A percentile compares a stretch with the other conserved stretches of the same genome.
Evolutionary conservation across 2,797 vertebrate genomes (phyloP).

Genomic region (Morus bassanus): DNA sequence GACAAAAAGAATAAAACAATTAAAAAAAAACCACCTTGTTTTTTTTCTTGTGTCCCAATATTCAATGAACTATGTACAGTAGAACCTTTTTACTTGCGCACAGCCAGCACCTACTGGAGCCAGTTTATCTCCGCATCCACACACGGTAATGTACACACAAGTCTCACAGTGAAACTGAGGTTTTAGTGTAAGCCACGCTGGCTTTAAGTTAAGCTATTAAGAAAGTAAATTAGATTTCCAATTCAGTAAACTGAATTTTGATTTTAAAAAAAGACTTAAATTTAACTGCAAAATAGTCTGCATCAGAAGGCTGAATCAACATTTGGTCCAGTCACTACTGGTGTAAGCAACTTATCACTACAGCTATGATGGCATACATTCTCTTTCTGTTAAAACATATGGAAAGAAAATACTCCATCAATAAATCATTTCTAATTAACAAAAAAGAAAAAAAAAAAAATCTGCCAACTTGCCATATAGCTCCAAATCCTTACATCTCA

Average conservation of each 20-base stretch:
- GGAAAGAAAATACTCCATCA: not conserved
- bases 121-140: not conserved
- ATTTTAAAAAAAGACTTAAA: not conserved
- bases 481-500: not conserved
- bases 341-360: not conserved
- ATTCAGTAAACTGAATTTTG: not conserved
- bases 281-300: not conserved
- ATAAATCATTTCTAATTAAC: not conserved
- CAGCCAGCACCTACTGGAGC: not conserved
- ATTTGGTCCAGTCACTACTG: conserved; percentile 23
- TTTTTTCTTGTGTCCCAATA: not conserved
- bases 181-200: not conserved
- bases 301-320: not conserved
- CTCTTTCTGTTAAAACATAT: not conserved
- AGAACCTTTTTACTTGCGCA: not conserved
- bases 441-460: not conserved
- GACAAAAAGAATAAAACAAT: not conserved
- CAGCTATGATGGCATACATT: not conserved
- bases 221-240: not conserved
- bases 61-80: not conserved
- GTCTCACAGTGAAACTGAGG: not conserved
- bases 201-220: not conserved
- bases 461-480: not conserved
- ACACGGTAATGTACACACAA: not conserved
- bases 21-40: not conserved